Base-by-base conservation (phyloP, 2,888 invertebrate species). In the Pasiphila rectangulata region DNA sequence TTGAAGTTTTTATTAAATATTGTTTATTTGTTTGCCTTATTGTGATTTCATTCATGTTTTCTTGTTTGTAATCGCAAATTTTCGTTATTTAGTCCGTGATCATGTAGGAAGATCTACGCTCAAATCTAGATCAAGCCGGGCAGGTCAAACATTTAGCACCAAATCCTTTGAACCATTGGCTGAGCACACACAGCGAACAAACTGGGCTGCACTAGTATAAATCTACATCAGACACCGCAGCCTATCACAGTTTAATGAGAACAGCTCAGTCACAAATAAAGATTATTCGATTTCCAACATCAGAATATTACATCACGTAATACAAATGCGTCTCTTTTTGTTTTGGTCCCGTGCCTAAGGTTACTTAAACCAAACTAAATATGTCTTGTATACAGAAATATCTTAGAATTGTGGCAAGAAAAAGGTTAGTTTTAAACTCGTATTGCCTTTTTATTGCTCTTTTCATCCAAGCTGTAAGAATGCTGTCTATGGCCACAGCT, bases 181-280 rank as follows among this genome's bases (percentile, higher is more conserved):
- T 36, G 6, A 29, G 12, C 43, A 20, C 36, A 12, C 19, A 43
- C 27, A 27, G 19, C 34, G 13, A 19, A 24, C 23, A 29, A 40
- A 21, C 20, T 17, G 29, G 19, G 17, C 19, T 25, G 37, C 30
- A 37, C 24, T 17, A 21, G 24, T 9, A 42, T 36, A 36, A 29
- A 39, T 39, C 24, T 38, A 39, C 24, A 46, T 38, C 27, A 16
- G 38, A 45, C 38, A 24, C 29, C 17, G 7, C n/a, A 36, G 21
- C 23, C 13, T 15, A 17, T 4, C 23, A 36, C 12, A 36, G 15
- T 13, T 9, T 4, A 9, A 5, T 9, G 15, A 36, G 21, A 24
- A 32, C 20, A 24, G 35, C 17, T 5, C 4, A 35, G 7, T 20
- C 19, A 24, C 20, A 2, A 17, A 4, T 30, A 16, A 6, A 16